These are phyloP conservation scores for Erythrolamprus reginae DNA, from an alignment of 2,113 vertebrate species.

Conservation along the genomic window DNA sequence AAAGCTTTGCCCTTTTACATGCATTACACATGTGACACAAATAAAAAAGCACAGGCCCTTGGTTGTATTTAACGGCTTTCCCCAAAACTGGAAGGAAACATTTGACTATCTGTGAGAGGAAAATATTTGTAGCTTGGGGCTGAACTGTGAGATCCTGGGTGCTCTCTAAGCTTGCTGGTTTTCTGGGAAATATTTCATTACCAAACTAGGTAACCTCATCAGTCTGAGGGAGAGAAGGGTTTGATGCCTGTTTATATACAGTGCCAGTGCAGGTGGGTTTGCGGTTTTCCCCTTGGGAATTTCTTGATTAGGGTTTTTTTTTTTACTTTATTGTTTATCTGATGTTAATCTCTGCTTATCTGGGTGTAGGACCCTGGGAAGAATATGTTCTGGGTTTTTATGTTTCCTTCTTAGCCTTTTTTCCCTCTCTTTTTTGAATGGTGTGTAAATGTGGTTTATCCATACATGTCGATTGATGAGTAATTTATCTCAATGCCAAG, in stretches of 20 bases:
- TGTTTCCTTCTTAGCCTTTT: no score
- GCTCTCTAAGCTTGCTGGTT: no score
- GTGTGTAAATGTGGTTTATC: no score
- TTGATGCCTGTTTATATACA: neutral
- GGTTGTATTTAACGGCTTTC: neutral
- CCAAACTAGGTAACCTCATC: neutral
- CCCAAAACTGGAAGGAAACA: neutral
- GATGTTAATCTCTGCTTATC: no score
- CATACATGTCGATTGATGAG: no score
- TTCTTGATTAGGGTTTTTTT: neutral
- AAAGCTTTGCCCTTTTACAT: neutral
- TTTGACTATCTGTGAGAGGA: no score
- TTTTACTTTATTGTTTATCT: neutral
- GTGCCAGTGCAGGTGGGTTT: neutral
- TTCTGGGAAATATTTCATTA: neutral
- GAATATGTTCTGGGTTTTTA: no score
- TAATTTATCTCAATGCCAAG: no score
- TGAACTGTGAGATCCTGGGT: no score
- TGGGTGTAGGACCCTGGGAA: no score
- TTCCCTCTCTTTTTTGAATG: no score
- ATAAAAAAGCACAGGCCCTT: neutral
- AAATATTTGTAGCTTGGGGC: no score
- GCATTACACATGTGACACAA: neutral
- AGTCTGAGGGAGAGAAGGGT: neutral
- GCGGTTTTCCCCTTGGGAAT: neutral